phyloP scores from a whole-genome alignment of 2,113 vertebrate species.

The Ranitomeya imitator region DNA sequence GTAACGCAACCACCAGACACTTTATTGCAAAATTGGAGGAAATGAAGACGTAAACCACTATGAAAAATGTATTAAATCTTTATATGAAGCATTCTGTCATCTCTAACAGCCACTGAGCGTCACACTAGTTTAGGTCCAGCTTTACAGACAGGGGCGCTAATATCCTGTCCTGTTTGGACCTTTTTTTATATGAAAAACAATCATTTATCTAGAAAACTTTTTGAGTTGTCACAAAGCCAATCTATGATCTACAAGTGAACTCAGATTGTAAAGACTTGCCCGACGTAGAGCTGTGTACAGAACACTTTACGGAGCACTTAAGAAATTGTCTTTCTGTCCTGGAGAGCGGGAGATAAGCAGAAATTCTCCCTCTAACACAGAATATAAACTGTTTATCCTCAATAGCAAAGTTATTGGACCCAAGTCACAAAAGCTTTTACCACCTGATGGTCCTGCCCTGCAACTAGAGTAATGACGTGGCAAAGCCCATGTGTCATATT shows the following conservation, averaged over 20 bases:
- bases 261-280: neutral
- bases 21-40: no score
- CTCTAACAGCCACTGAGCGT: no score
- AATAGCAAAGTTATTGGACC: neutral
- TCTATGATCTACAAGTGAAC: neutral
- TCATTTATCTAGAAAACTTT: neutral
- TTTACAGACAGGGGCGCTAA: no score
- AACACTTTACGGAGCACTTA: constrained; percentile 11
- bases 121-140: no score
- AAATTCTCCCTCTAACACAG: neutral
- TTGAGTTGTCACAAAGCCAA: neutral
- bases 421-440: constrained; percentile 11
- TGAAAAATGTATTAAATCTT: no score
- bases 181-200: no score
- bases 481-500: neutral
- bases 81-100: no score
- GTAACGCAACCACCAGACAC: no score
- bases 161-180: no score
- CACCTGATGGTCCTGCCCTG: neutral
- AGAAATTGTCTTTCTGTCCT: neutral
- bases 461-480: neutral
- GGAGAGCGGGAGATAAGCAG: neutral
- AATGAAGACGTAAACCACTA: no score
- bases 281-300: neutral
- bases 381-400: neutral